Percentiles rank a stretch among this genome's conserved stretches.
Evolutionary conservation across 2,113 vertebrate species (phyloP).

Genomic region (Tapirus terrestris): DNA sequence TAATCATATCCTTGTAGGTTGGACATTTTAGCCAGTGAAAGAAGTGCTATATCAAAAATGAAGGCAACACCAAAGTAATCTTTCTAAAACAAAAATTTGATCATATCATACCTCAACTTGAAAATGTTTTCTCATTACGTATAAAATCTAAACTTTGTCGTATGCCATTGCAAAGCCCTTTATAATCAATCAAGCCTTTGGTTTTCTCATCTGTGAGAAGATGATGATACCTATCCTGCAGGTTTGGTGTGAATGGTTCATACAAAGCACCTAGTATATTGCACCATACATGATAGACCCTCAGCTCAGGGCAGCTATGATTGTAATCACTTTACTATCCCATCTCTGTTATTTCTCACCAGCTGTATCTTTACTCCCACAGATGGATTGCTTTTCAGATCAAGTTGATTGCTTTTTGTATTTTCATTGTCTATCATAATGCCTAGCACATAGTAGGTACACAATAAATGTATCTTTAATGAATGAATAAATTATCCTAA

Average conservation of each 20-base stretch:
- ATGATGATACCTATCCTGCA: not conserved
- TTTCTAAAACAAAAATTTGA: conserved; percentile 24
- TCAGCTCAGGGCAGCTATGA: not conserved
- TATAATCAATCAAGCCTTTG: not conserved
- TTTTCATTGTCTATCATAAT: not conserved
- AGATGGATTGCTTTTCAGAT: not conserved
- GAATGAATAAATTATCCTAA: conserved; percentile 27
- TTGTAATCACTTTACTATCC: not conserved
- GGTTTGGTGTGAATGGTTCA: not conserved
- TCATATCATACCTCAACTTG: not conserved
- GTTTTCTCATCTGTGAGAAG: conserved; percentile 14
- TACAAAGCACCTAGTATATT: not conserved
- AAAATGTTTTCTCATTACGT: conserved; percentile 14
- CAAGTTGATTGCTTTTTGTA: not conserved
- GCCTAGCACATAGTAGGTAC: not conserved
- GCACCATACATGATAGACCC: too few species aligned
- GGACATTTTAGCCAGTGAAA: not conserved
- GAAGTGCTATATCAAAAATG: not conserved
- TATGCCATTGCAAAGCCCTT: not conserved
- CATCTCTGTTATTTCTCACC: not conserved
- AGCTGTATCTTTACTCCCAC: not conserved
- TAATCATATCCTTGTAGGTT: not conserved
- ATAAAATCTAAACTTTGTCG: not conserved
- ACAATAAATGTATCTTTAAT: conserved; percentile 31
- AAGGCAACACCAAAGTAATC: not conserved